phyloP scores from a whole-genome alignment of 2,888 invertebrate genomes.

The Ectobius pallidus region DNA sequence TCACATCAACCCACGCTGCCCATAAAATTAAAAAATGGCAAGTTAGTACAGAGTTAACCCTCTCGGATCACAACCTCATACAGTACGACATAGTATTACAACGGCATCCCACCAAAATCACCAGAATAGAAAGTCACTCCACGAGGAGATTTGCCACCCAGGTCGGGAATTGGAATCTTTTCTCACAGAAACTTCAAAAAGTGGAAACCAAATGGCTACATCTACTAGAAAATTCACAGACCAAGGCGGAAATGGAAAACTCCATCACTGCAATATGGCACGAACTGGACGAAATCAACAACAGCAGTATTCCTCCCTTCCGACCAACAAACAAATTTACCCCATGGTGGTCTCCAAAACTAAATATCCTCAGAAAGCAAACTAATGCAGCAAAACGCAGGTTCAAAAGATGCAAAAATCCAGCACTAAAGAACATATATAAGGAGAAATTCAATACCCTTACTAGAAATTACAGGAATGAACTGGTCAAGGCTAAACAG shows the following conservation, averaged over 20 bases:
- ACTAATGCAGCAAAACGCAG: neutral
- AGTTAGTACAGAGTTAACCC: neutral
- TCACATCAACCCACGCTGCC: neutral
- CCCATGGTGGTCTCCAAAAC: neutral
- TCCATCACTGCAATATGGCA: neutral
- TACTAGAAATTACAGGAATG: neutral
- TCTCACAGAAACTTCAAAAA: neutral
- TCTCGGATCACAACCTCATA: slow-evolving; percentile 1
- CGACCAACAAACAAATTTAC: neutral
- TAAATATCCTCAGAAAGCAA: neutral
- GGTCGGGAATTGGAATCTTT: neutral
- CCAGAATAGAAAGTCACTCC: neutral
- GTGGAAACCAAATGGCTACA: neutral
- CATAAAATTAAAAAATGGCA: slow-evolving; percentile 6
- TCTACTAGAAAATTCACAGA: neutral
- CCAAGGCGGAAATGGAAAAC: neutral
- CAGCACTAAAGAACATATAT: neutral
- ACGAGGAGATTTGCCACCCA: neutral
- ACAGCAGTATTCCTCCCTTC: neutral
- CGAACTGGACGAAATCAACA: neutral
- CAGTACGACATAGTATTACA: neutral
- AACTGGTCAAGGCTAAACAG: neutral
- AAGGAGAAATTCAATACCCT: neutral
- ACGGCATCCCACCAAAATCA: neutral
- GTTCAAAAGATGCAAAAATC: neutral